Percentiles rank a stretch among this genome's conserved stretches.
Conservation (phyloP, 2,888 invertebrate species). For the Mesorhabditis spiculigera region DNA sequence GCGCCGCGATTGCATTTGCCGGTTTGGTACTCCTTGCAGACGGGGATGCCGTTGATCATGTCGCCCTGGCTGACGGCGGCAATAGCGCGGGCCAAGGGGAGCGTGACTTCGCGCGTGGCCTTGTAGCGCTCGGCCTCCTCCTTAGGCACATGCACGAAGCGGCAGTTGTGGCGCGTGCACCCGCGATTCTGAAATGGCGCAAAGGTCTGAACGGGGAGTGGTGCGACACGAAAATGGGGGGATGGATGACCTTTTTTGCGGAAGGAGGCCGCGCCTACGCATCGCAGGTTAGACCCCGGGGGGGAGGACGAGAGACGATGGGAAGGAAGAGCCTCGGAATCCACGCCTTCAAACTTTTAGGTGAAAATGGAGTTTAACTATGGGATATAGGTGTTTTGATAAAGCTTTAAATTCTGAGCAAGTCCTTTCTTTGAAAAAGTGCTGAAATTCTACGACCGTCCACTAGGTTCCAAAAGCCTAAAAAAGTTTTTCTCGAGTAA, state of each 20-base stretch:
- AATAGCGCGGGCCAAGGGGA: conserved; percentile 59
- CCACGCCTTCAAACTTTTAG: no score
- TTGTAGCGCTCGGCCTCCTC: conserved; percentile 73
- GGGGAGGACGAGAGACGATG: no score
- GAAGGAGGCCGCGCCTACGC: background rate
- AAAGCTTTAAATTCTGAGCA: no score
- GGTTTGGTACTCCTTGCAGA: conserved; percentile 57
- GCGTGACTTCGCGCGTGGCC: conserved; percentile 72
- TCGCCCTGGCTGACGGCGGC: conserved; percentile 57
- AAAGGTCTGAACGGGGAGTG: background rate
- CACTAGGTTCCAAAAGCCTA: no score
- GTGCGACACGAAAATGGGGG: background rate
- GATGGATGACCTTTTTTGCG: conserved; percentile 6
- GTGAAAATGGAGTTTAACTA: no score
- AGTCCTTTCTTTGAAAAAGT: no score
- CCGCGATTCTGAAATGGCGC: conserved; percentile 66
- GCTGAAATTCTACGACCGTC: background rate
- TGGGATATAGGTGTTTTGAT: no score
- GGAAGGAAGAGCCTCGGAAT: no score
- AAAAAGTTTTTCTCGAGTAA: no score
- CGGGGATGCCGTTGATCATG: conserved; percentile 54
- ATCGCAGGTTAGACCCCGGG: no score
- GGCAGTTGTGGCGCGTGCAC: conserved; percentile 70
- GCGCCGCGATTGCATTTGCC: conserved; percentile 51
- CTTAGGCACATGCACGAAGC: conserved; percentile 69